Percentiles rank a stretch among this genome's conserved stretches.
Evolutionary conservation across 2,888 invertebrate species (phyloP).

Genomic region (Hedya salicella): DNA sequence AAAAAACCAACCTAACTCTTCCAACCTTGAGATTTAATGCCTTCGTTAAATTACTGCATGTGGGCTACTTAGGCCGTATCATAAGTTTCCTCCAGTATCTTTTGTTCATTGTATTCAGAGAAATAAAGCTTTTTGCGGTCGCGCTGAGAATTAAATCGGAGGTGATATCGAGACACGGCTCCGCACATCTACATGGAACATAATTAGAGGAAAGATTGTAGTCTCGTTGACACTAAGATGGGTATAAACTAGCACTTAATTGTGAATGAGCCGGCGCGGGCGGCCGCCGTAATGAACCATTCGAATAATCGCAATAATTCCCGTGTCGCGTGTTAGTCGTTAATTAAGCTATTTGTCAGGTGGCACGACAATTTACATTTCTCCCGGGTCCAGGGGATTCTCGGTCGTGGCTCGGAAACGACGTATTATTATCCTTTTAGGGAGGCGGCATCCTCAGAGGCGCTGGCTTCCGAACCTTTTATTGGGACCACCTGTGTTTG

Average conservation of each 20-base stretch:
- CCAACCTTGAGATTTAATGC: slow-evolving; percentile 81
- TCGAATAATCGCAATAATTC: slow-evolving; percentile 74
- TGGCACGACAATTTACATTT: slow-evolving; percentile 81
- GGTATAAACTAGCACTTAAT: slow-evolving; percentile 54
- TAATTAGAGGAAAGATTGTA: slow-evolving; percentile 58
- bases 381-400: slow-evolving; percentile 73
- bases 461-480: slow-evolving; percentile 76
- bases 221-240: slow-evolving; percentile 55
- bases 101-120: slow-evolving; percentile 70
- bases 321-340: slow-evolving; percentile 76
- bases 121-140: slow-evolving; percentile 52
- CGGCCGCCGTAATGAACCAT: slow-evolving; percentile 58
- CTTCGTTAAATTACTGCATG: slow-evolving; percentile 75
- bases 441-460: slow-evolving; percentile 80
- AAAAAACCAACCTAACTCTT: slow-evolving; percentile 77
- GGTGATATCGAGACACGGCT: slow-evolving; percentile 40
- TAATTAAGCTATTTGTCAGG: slow-evolving; percentile 85
- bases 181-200: slow-evolving; percentile 49
- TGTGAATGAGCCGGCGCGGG: slow-evolving; percentile 51
- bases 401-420: slow-evolving; percentile 72
- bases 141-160: slow-evolving; percentile 50
- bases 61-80: slow-evolving; percentile 66
- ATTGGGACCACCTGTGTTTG: slow-evolving; percentile 83
- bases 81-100: slow-evolving; percentile 64
- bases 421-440: slow-evolving; percentile 85